Evolutionary conservation across 1,140 invertebrate species (phyloP).

Genomic region (Zaprionus vittiger): DNA sequence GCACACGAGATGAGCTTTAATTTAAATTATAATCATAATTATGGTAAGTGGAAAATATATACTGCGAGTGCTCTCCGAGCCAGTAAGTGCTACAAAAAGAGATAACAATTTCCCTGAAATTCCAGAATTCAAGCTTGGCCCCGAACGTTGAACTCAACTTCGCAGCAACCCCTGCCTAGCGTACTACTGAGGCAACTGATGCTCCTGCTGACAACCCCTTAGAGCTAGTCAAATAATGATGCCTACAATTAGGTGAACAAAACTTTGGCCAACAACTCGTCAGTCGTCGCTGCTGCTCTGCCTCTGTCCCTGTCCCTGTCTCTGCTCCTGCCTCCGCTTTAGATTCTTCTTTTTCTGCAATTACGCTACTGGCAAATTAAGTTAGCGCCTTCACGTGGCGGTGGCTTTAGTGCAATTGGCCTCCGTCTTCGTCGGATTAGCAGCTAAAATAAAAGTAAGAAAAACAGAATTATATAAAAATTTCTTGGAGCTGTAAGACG

Average conservation of each 20-base stretch:
- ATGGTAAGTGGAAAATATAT: constrained; percentile 14
- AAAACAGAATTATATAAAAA: constrained; percentile 57
- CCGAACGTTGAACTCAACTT: constrained; percentile 32
- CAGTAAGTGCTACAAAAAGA: constrained; percentile 16
- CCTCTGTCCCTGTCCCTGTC: neutral
- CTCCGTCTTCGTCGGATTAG: constrained; percentile 14
- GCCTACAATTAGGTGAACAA: constrained; percentile 71
- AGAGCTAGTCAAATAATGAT: constrained; percentile 62
- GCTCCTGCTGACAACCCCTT: constrained; percentile 6
- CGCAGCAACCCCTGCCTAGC: constrained; percentile 1
- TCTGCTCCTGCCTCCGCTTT: neutral
- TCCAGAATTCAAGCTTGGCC: neutral
- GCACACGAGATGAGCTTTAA: constrained; percentile 38
- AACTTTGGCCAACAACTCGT: constrained; percentile 64
- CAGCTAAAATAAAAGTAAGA: constrained; percentile 48
- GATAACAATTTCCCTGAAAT: constrained; percentile 9
- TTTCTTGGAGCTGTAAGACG: constrained; percentile 58
- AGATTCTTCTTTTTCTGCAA: constrained; percentile 50
- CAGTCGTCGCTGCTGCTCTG: constrained; percentile 28
- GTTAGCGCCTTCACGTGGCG: constrained; percentile 54
- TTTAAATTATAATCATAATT: constrained; percentile 70
- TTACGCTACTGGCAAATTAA: constrained; percentile 68
- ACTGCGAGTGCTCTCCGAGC: neutral
- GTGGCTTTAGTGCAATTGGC: constrained; percentile 46
- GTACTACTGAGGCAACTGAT: constrained; percentile 6